phyloP scores from a whole-genome alignment of 1,140 invertebrate species.

The Piezodorus guildinii region DNA sequence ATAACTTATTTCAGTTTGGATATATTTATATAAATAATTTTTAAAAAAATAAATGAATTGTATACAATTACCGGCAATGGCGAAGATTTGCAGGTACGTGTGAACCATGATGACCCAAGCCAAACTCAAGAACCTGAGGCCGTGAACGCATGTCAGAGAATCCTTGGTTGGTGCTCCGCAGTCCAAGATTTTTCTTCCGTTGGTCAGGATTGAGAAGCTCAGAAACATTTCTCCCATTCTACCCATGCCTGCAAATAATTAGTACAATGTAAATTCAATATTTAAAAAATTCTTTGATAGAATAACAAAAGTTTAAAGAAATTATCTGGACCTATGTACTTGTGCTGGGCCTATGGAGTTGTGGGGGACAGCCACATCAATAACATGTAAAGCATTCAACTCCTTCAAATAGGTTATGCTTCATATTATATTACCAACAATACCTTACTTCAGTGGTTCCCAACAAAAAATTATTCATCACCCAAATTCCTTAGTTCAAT shows the following conservation, averaged over 20 bases:
- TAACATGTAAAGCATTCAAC: no score
- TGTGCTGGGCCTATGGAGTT: no score
- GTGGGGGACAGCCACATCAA: no score
- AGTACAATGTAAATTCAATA: background rate
- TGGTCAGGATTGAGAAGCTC: conserved; percentile 48
- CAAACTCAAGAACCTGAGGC: conserved; percentile 69
- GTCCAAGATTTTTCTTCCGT: conserved; percentile 48
- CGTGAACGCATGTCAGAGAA: conserved; percentile 65
- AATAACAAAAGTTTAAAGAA: no score
- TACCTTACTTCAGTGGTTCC: no score
- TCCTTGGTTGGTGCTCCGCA: conserved; percentile 45
- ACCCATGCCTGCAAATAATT: conserved; percentile 19
- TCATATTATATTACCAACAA: no score
- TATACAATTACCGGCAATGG: conserved; percentile 47
- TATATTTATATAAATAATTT: no score
- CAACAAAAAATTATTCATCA: no score
- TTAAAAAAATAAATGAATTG: background rate
- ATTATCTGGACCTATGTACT: no score
- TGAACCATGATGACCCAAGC: conserved; percentile 90
- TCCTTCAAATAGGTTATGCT: no score
- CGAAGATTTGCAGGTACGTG: conserved; percentile 68
- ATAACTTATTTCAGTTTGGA: no score
- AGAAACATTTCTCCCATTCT: conserved; percentile 43
- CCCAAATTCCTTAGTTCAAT: no score
- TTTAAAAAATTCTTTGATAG: background rate